Evolutionary conservation across 2,113 vertebrate species (phyloP).

Genomic region (Cavia porcellus): DNA sequence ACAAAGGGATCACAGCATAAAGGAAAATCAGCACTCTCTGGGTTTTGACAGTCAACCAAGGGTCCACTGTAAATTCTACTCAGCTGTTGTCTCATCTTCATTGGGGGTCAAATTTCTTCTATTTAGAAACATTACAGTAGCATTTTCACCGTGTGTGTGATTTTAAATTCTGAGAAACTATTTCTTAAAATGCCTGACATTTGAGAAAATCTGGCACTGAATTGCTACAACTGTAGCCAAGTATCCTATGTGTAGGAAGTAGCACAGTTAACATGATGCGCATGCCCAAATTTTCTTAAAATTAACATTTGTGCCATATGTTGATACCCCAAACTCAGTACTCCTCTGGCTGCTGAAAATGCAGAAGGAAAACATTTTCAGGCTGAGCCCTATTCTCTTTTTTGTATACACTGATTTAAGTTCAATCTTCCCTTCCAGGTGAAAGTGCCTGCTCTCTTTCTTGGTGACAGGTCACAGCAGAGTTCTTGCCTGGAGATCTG

Average conservation of each 20-base stretch:
- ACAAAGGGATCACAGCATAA: background rate
- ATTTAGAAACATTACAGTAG: constrained; percentile 59
- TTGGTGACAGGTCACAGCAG: background rate
- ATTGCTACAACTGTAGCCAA: constrained; percentile 53
- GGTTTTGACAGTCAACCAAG: background rate
- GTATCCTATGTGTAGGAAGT: constrained; percentile 62
- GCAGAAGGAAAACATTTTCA: constrained; percentile 66
- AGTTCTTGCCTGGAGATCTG: background rate
- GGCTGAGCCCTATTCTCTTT: constrained; percentile 37
- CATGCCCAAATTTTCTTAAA: constrained; percentile 73
- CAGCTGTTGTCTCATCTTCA: background rate
- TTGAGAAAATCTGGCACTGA: constrained; percentile 75
- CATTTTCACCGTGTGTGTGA: constrained; percentile 42
- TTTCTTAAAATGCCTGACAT: constrained; percentile 80
- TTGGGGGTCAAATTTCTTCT: constrained; percentile 42
- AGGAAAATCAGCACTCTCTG: background rate
- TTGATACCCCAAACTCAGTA: constrained; percentile 73
- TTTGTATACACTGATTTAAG: constrained; percentile 5
- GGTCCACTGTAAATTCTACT: background rate
- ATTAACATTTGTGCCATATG: constrained; percentile 76
- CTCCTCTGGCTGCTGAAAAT: constrained; percentile 66
- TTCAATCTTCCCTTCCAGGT: background rate
- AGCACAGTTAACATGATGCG: background rate
- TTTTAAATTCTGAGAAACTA: constrained; percentile 69
- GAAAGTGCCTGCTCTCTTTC: constrained; percentile 7